Evolutionary conservation across 2,113 vertebrate species (phyloP).

Genomic region (Syrrhaptes paradoxus): DNA sequence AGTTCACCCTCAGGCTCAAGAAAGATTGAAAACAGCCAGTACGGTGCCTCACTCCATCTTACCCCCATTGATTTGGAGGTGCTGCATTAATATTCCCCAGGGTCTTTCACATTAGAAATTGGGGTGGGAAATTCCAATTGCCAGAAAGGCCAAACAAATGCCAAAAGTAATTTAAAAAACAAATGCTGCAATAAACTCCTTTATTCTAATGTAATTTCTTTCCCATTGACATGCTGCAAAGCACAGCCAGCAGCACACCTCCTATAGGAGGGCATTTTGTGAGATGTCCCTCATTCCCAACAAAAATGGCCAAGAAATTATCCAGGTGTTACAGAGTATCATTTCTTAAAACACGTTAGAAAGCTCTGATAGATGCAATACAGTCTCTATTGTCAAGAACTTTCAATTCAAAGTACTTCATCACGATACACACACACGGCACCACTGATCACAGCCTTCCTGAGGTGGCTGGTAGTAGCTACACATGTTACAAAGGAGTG

Average conservation of each 20-base stretch:
- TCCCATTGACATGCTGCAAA: neutral
- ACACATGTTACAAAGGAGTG: neutral
- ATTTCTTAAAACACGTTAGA: neutral
- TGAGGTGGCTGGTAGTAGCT: neutral
- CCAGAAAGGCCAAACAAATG: conserved; percentile 48
- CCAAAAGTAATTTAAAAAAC: neutral
- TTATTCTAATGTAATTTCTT: conserved; percentile 33
- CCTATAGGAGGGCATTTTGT: neutral
- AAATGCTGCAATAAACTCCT: neutral
- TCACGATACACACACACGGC: neutral
- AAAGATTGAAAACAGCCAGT: neutral
- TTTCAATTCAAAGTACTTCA: neutral
- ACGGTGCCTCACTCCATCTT: neutral
- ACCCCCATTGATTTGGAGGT: neutral
- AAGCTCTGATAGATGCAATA: neutral
- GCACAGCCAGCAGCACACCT: neutral
- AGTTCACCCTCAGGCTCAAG: neutral
- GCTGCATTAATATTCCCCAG: neutral
- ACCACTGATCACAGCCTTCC: neutral
- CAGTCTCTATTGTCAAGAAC: neutral
- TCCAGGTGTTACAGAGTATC: neutral
- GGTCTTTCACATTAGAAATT: neutral
- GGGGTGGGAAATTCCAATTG: neutral
- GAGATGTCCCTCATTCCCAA: neutral
- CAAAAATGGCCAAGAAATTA: neutral